Evolutionary conservation across 2,797 vertebrate genomes (phyloP), one percentile per base, ranked within the genome.

Genomic region (Sternarchorhynchus goeldii): DNA sequence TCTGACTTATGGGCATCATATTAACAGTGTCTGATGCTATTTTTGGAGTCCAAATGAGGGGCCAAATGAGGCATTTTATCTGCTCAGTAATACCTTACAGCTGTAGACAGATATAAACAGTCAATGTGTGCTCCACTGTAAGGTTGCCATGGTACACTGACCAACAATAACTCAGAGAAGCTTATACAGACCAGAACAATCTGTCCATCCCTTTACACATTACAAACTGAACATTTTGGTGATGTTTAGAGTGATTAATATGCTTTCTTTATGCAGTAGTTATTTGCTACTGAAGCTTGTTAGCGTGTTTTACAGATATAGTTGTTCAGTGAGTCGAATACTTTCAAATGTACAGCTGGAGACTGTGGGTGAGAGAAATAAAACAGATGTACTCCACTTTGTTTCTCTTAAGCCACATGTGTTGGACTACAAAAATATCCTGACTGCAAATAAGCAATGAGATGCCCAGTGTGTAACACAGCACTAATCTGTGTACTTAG

Each of bases 41-140:
- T 69, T 73, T 69, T 29, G 14, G 57, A 64, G 59, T 76, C 41
- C 39, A 25, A 25, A 25, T 75, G 64, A 62, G 45, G 58, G 36
- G 18, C 78, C 76, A 64, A 80, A 75, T 60, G 57, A 70, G 69
- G 76, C 45, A 70, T 77, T 84, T 84, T 75, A 79, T 82, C 68
- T 80, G 64, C 50, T 62, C 55, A 29, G 55, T 82, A 84, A 84
- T 77, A 68, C 41, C 66, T 82, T 73, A 76, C 80, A 82, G 84
- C 81, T 84, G 71, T 73, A 68, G 55, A 62, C 25, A 55, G 45
- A 72, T 70, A 53, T 59, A 82, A 67, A 50, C 75, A 77, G 79
- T 70, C 65, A 64, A 65, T 45, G 67, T 76, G 45, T 34, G 53
- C 68, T 25, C 29, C 36, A 66, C 29, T 65, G 41, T 58, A 45